These are phyloP conservation scores for Branchipolynoe longqiensis DNA, from an alignment of 2,888 invertebrate genomes.

Conservation along the genomic window DNA sequence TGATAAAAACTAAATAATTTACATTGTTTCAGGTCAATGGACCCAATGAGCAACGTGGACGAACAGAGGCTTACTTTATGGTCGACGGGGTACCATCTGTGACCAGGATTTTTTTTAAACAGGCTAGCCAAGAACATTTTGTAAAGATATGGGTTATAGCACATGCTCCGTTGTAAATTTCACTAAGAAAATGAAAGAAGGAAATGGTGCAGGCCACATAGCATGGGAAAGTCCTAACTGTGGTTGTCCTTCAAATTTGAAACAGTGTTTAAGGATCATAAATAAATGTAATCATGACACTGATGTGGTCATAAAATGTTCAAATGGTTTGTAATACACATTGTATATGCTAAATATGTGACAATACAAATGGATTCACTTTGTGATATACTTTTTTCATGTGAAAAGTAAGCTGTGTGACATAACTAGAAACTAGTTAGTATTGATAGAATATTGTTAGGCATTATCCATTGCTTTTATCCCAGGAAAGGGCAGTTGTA, in stretches of 20 bases:
- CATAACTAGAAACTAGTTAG: too few species aligned
- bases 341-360: too few species aligned
- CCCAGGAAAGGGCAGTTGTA: too few species aligned
- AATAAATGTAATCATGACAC: too few species aligned
- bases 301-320: too few species aligned
- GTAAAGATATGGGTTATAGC: constrained; percentile 11
- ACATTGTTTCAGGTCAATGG: not conserved
- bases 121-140: constrained; percentile 19
- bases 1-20: too few species aligned
- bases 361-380: too few species aligned
- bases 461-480: too few species aligned
- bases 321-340: too few species aligned
- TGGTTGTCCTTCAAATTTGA: not conserved
- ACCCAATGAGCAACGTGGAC: not conserved
- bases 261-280: not conserved
- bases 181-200: not conserved
- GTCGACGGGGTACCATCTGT: constrained; percentile 33
- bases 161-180: not conserved
- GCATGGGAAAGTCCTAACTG: not conserved
- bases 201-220: not conserved
- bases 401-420: too few species aligned
- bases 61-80: not conserved
- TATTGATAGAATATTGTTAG: too few species aligned
- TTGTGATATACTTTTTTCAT: too few species aligned
- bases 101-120: not conserved